A percentile compares a stretch with the other conserved stretches of the same genome.
These are phyloP conservation scores for Nothoprocta pentlandii DNA, from an alignment of 2,113 vertebrate genomes.

Conservation along the genomic window DNA sequence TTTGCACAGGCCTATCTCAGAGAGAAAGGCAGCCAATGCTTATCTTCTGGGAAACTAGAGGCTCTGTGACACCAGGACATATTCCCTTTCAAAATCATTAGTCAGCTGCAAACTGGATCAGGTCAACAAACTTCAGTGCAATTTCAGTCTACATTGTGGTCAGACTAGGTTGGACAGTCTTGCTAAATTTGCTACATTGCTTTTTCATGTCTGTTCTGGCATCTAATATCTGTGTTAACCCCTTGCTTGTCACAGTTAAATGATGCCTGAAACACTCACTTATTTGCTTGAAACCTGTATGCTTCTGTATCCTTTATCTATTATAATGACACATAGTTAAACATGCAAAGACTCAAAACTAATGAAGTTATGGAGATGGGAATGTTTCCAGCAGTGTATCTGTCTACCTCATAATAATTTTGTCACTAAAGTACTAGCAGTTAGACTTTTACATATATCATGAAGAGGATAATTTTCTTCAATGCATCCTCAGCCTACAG, in stretches of 20 bases:
- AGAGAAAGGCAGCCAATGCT: neutral
- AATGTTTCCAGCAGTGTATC: neutral
- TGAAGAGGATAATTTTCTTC: neutral
- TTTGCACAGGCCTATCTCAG: constrained; percentile 10
- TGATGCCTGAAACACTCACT: neutral
- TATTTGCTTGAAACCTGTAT: neutral
- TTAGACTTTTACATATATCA: neutral
- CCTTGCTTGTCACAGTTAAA: neutral
- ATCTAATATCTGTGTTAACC: neutral
- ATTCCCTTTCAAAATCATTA: neutral
- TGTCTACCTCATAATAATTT: neutral
- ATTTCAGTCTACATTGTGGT: neutral
- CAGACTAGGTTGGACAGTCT: neutral
- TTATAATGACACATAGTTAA: neutral
- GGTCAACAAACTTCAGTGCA: constrained; percentile 46
- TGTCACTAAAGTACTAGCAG: neutral
- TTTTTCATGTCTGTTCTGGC: neutral
- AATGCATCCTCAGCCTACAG: neutral
- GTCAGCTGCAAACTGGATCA: constrained; percentile 9
- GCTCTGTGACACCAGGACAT: neutral
- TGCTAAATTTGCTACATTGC: neutral
- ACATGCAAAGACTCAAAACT: neutral
- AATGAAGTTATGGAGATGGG: neutral
- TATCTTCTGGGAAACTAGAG: constrained; percentile 42
- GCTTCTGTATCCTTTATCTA: neutral